Percentiles rank a stretch among this genome's conserved stretches.
Evolutionary conservation across 2,888 invertebrate genomes (phyloP).

Genomic region (Lysandra bellargus): DNA sequence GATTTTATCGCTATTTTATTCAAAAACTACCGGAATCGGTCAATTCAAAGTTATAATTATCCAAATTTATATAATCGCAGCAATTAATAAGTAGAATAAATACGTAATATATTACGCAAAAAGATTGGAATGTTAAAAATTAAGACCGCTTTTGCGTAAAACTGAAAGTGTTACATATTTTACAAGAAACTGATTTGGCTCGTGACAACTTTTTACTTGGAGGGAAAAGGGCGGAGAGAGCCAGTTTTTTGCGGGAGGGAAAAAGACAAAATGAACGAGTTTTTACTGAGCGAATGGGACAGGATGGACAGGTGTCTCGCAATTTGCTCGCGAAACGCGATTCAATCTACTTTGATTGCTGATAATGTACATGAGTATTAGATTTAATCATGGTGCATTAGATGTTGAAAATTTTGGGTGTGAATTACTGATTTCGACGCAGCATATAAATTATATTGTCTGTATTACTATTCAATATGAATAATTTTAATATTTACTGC

Average conservation of each 20-base stretch:
- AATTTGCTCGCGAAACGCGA: not conserved
- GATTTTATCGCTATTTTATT: not conserved
- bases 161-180: slow-evolving; percentile 5
- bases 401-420: slow-evolving; percentile 4
- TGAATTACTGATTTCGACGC: not conserved
- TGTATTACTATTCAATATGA: not conserved
- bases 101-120: slow-evolving; percentile 16
- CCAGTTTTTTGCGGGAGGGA: not conserved
- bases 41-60: slow-evolving; percentile 4
- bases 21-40: slow-evolving; percentile 10
- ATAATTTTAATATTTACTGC: not conserved
- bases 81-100: slow-evolving; percentile 18
- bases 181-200: slow-evolving; percentile 8
- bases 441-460: not conserved
- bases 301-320: not conserved
- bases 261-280: not conserved
- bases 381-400: not conserved
- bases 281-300: not conserved
- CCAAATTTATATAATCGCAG: not conserved
- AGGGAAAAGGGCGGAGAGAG: not conserved
- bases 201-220: slow-evolving; percentile 5
- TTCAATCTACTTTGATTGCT: slow-evolving; percentile 16
- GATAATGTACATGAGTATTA: slow-evolving; percentile 8
- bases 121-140: slow-evolving; percentile 14
- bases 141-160: slow-evolving; percentile 3